phyloP scores from a whole-genome alignment of 1,140 invertebrate genomes.

The Chionoecetes opilio region DNA sequence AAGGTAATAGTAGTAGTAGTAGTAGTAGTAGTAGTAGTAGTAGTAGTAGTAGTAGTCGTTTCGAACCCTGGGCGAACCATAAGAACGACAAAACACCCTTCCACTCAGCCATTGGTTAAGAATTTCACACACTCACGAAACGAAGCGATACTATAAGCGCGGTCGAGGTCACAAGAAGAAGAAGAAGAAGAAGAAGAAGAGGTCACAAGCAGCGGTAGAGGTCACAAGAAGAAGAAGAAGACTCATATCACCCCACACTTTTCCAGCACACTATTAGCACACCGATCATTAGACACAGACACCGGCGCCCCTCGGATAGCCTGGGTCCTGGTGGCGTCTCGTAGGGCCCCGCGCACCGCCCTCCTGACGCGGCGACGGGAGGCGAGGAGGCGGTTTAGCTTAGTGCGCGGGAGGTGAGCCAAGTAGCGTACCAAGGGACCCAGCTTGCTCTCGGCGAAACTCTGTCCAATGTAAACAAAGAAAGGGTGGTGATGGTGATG shows the following conservation, averaged over 20 bases:
- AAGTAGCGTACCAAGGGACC: slow-evolving; percentile 59
- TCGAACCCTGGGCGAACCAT: too few species aligned
- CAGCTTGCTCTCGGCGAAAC: background rate
- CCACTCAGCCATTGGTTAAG: too few species aligned
- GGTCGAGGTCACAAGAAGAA: too few species aligned
- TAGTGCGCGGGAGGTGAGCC: background rate
- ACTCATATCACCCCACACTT: too few species aligned
- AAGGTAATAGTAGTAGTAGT: too few species aligned
- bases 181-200: background rate
- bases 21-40: background rate
- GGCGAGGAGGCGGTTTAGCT: background rate
- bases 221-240: background rate
- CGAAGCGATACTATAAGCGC: too few species aligned
- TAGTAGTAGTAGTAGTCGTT: background rate
- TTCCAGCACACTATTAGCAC: too few species aligned
- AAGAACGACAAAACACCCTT: too few species aligned
- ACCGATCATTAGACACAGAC: too few species aligned
- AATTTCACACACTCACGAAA: too few species aligned
- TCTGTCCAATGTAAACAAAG: background rate
- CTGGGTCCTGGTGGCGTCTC: background rate
- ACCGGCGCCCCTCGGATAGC: too few species aligned
- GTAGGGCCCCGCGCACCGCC: background rate
- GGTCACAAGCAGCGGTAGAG: background rate
- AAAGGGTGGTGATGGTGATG: background rate
- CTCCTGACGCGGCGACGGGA: slow-evolving; percentile 34